These are phyloP conservation scores for Picus viridis DNA, from an alignment of 2,797 vertebrate genomes.

Conservation along the genomic window DNA sequence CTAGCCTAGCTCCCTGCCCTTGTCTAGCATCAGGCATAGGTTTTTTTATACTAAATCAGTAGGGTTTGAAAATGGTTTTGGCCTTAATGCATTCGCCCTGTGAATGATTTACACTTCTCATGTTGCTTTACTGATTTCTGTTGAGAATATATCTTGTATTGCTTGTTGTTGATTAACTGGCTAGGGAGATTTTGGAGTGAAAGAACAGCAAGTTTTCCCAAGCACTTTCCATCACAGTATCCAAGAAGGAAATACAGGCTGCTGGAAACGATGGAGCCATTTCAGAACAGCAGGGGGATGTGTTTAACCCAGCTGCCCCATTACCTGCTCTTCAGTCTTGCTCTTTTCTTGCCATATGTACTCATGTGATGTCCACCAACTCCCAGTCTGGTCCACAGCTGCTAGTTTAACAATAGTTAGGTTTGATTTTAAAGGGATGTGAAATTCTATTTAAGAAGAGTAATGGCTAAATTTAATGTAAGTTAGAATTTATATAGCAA, in stretches of 20 bases:
- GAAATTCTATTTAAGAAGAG: neutral
- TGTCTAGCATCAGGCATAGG: neutral
- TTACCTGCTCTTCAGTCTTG: neutral
- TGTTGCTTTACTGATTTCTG: neutral
- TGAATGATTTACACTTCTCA: neutral
- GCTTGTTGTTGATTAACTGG: neutral
- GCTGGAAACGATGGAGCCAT: neutral
- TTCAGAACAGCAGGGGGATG: neutral
- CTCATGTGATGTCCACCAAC: neutral
- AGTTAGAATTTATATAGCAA: neutral
- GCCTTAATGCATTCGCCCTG: fast-evolving
- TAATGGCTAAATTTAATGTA: neutral
- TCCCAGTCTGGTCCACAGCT: neutral
- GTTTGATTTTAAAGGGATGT: neutral
- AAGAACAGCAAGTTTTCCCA: neutral
- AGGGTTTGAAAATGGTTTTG: neutral
- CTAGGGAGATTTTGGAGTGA: neutral
- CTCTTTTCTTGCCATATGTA: neutral
- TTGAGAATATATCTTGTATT: neutral
- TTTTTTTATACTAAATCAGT: neutral
- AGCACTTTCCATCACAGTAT: neutral
- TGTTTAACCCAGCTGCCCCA: neutral
- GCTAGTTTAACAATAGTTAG: neutral
- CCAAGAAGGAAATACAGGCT: neutral
- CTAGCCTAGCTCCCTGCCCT: neutral